These are phyloP conservation scores for Drepanosiphum platanoidis DNA, from an alignment of 2,888 invertebrate species.

Conservation along the genomic window DNA sequence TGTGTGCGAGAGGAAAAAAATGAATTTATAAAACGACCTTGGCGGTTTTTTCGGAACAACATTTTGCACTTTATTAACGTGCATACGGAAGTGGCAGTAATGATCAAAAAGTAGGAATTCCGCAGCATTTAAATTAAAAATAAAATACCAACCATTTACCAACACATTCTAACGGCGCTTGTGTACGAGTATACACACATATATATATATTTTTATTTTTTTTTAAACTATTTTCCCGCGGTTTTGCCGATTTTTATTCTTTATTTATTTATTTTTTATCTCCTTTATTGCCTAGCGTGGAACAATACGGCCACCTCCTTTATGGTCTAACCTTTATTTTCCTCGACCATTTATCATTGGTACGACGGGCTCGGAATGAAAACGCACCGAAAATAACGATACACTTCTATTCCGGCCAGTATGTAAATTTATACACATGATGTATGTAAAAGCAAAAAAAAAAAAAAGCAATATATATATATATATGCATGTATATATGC, in stretches of 20 bases:
- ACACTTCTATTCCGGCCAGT: slow-evolving; percentile 12
- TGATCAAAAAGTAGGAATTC: slow-evolving; percentile 30
- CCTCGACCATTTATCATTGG: slow-evolving; percentile 48
- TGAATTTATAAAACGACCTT: slow-evolving; percentile 40
- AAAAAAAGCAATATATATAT: not conserved
- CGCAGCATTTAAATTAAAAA: slow-evolving; percentile 35
- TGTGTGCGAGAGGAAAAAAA: not conserved
- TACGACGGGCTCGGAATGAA: slow-evolving; percentile 48
- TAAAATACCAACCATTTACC: slow-evolving; percentile 16
- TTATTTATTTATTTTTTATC: not conserved
- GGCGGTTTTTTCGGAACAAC: slow-evolving; percentile 47
- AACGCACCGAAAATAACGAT: slow-evolving; percentile 54
- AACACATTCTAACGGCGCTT: slow-evolving; percentile 29
- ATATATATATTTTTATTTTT: slow-evolving; percentile 15
- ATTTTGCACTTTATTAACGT: slow-evolving; percentile 57
- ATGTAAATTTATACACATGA: slow-evolving; percentile 47
- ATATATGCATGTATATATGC: not conserved
- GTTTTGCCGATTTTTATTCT: slow-evolving; percentile 33
- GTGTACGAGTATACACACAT: too few species aligned
- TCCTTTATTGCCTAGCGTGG: slow-evolving; percentile 24
- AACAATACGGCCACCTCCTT: slow-evolving; percentile 37
- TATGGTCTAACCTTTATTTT: slow-evolving; percentile 29
- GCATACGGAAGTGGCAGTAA: slow-evolving; percentile 34
- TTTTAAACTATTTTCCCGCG: slow-evolving; percentile 1
- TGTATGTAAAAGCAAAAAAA: slow-evolving; percentile 7